phyloP scores from a whole-genome alignment of 2,888 invertebrate genomes.

The Drosophila meridiana region DNA sequence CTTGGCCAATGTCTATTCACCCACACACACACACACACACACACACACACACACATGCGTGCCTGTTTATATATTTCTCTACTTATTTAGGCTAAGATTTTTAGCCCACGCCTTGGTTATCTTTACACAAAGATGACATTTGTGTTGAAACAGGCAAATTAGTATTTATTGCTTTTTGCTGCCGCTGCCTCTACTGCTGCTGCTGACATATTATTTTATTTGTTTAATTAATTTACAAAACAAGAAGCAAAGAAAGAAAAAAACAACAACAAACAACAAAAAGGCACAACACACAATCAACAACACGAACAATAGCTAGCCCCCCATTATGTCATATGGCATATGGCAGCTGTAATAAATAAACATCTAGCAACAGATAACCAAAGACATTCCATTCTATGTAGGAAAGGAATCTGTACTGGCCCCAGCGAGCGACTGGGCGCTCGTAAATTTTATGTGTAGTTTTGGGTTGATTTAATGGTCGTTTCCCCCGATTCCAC shows the following conservation, averaged over 20 bases:
- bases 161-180: constrained; percentile 72
- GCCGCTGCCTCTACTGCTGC: constrained; percentile 65
- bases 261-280: constrained; percentile 52
- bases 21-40: background rate
- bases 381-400: constrained; percentile 50
- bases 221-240: constrained; percentile 78
- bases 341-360: constrained; percentile 77
- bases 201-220: constrained; percentile 80
- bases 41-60: background rate
- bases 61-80: constrained; percentile 5
- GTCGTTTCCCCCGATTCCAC: background rate
- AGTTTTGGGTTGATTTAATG: constrained; percentile 77
- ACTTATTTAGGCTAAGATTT: constrained; percentile 10
- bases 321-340: constrained; percentile 62
- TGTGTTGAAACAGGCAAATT: constrained; percentile 76
- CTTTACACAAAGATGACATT: constrained; percentile 75
- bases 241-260: constrained; percentile 44
- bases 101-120: constrained; percentile 47
- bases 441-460: constrained; percentile 66
- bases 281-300: constrained; percentile 57
- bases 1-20: background rate
- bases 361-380: constrained; percentile 72
- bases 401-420: constrained; percentile 6
- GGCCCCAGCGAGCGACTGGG: constrained; percentile 9
- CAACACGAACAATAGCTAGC: constrained; percentile 21